phyloP scores from a whole-genome alignment of 1,140 invertebrate genomes.

The Subanguina moxae region DNA sequence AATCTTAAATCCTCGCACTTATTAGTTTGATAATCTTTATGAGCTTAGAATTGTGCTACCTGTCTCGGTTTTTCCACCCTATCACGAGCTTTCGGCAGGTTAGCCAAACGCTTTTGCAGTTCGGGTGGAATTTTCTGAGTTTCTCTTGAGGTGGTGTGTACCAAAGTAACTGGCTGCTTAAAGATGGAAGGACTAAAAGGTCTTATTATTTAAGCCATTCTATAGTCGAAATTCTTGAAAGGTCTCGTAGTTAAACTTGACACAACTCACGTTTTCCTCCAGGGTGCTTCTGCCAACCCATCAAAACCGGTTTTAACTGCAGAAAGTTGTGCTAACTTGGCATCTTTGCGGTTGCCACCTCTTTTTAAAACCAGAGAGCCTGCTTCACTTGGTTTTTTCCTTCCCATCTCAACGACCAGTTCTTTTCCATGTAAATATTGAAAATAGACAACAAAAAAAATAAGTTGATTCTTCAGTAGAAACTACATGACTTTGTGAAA shows the following conservation, averaged over 20 bases:
- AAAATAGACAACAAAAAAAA: too few species aligned
- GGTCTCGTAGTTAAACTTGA: neutral
- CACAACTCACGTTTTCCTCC: slow-evolving; percentile 73
- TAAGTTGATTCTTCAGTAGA: neutral
- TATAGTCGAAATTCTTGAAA: too few species aligned
- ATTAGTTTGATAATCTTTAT: too few species aligned
- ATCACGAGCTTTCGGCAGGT: neutral
- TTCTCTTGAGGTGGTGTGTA: slow-evolving; percentile 73
- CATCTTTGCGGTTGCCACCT: slow-evolving; percentile 6
- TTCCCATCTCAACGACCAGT: slow-evolving; percentile 35
- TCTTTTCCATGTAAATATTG: too few species aligned
- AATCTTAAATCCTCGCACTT: slow-evolving; percentile 65
- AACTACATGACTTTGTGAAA: neutral
- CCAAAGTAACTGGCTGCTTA: slow-evolving; percentile 93
- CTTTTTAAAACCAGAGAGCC: slow-evolving; percentile 35
- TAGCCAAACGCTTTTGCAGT: neutral
- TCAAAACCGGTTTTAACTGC: slow-evolving; percentile 45
- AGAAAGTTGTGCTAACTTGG: slow-evolving; percentile 15
- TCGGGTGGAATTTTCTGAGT: slow-evolving; percentile 28
- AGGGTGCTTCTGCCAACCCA: slow-evolving; percentile 75
- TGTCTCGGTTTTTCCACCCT: neutral
- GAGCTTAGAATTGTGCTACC: neutral
- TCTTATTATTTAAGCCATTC: too few species aligned
- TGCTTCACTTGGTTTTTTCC: slow-evolving; percentile 46
- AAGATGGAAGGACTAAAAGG: slow-evolving; percentile 77